Evolutionary conservation across 2,888 invertebrate species (phyloP).

Genomic region (Agrochola circellaris): DNA sequence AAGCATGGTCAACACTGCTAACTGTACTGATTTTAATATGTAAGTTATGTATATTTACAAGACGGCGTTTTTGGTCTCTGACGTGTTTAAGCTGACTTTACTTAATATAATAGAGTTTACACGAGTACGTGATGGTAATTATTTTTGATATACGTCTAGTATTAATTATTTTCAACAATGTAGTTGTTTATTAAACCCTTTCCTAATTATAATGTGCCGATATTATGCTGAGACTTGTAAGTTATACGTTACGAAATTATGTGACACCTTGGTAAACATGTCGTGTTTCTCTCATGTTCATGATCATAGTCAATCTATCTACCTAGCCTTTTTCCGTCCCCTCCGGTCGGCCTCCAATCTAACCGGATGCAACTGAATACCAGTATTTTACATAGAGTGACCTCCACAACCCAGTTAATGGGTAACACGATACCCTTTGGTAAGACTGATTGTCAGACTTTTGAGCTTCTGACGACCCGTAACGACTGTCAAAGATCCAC

Average conservation of each 20-base stretch:
- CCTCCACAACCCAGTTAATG: no score
- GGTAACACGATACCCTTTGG: no score
- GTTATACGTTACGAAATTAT: not conserved
- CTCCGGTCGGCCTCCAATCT: no score
- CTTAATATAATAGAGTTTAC: not conserved
- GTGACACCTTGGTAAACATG: not conserved
- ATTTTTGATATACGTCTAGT: no score
- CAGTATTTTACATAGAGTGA: no score
- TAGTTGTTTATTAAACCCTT: not conserved
- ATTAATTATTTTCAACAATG: not conserved
- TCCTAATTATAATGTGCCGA: not conserved
- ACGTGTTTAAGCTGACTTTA: not conserved
- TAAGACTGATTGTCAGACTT: no score
- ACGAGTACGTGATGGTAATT: not conserved
- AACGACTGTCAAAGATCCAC: no score
- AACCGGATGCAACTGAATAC: no score
- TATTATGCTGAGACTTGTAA: not conserved
- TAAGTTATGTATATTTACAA: not conserved
- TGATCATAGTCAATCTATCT: no score
- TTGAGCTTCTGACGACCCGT: no score
- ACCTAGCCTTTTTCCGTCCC: no score
- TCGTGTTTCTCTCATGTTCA: not conserved
- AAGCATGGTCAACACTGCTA: no score
- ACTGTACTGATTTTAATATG: slow-evolving; percentile 17
- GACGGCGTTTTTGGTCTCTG: not conserved